These are phyloP conservation scores for Rhegmatorhina hoffmannsi DNA, from an alignment of 2,113 vertebrate genomes.

Conservation along the genomic window DNA sequence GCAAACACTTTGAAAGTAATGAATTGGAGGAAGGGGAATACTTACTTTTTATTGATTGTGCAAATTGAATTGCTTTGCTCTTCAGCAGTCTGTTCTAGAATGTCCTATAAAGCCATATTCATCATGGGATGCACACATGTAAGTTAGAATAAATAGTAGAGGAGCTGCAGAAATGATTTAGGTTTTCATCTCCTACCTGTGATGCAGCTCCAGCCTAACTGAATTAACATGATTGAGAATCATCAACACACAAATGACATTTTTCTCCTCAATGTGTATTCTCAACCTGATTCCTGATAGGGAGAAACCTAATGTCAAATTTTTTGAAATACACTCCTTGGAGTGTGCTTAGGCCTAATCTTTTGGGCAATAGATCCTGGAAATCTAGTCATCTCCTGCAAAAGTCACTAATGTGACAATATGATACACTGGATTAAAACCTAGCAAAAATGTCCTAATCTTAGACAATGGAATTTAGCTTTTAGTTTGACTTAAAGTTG, in stretches of 20 bases:
- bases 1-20: constrained; percentile 13
- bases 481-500: neutral
- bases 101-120: neutral
- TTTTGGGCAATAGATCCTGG: neutral
- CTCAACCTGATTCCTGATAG: neutral
- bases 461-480: neutral
- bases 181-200: neutral
- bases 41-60: constrained; percentile 13
- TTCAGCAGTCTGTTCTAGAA: neutral
- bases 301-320: neutral
- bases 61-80: neutral
- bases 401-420: neutral
- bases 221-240: neutral
- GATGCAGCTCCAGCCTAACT: neutral
- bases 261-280: neutral
- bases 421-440: neutral
- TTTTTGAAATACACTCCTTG: neutral
- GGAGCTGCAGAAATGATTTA: neutral
- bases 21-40: constrained; percentile 1
- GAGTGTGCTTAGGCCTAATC: neutral
- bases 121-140: neutral
- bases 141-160: neutral
- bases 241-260: neutral
- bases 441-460: neutral
- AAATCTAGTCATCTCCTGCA: neutral